Evolutionary conservation across 2,797 vertebrate species (phyloP).

Genomic region (Melanotaenia boesemani): DNA sequence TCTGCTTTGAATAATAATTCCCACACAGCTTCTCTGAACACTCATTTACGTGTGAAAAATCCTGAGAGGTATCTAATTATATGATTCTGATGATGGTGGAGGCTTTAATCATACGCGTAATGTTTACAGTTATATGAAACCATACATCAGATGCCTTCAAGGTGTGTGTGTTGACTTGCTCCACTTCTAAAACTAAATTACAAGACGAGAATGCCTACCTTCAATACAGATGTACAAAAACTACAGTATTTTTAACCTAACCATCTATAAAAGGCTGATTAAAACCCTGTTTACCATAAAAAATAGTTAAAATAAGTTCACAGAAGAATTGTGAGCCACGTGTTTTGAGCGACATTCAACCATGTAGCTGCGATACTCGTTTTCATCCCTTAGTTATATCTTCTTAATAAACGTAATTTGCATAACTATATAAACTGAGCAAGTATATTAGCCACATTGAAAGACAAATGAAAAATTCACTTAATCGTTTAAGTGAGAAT

Average conservation of each 20-base stretch:
- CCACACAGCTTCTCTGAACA: neutral
- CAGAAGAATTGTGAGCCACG: no score
- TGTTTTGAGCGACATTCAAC: no score
- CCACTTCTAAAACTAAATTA: neutral
- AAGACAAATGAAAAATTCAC: neutral
- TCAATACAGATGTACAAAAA: neutral
- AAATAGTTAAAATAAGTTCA: neutral
- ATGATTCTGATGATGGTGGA: neutral
- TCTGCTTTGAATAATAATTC: neutral
- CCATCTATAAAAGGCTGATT: neutral
- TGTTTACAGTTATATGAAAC: neutral
- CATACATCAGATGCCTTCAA: neutral
- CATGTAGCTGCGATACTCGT: neutral
- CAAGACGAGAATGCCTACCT: neutral
- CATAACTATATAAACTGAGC: neutral
- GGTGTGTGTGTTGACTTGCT: neutral
- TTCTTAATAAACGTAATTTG: neutral
- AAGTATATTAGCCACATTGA: no score
- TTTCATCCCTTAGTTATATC: neutral
- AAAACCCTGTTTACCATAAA: neutral
- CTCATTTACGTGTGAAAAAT: neutral
- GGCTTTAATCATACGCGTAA: neutral
- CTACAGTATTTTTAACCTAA: neutral
- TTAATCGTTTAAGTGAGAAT: no score
- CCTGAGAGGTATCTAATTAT: neutral